phyloP scores from a whole-genome alignment of 2,888 invertebrate species.

The Hemithea aestivaria region DNA sequence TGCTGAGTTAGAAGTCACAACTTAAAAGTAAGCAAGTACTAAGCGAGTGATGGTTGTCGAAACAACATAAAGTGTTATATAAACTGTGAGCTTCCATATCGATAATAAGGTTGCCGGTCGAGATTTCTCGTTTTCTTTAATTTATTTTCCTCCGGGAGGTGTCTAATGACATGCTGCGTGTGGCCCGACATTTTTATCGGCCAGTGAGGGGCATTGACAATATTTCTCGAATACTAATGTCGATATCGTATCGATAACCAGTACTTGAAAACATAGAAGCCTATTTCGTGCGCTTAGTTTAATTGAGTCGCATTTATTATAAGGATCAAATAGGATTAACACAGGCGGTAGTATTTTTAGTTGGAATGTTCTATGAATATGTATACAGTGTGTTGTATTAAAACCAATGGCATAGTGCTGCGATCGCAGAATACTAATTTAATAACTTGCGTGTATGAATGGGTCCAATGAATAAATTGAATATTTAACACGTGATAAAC shows the following conservation, averaged over 20 bases:
- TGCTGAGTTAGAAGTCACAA: conserved; percentile 18
- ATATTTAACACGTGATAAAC: conserved; percentile 33
- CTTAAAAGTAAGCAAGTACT: not conserved
- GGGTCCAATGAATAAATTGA: conserved; percentile 32
- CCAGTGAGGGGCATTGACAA: conserved; percentile 69
- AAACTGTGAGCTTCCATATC: conserved; percentile 36
- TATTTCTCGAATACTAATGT: conserved; percentile 73
- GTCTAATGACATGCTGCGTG: conserved; percentile 77
- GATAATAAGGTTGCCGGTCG: conserved; percentile 59
- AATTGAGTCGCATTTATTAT: conserved; percentile 45
- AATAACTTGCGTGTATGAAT: conserved; percentile 25
- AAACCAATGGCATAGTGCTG: conserved; percentile 8
- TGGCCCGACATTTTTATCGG: conserved; percentile 76
- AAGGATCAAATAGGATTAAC: conserved; percentile 30
- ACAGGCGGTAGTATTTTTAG: conserved; percentile 23
- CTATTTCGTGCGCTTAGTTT: conserved; percentile 28
- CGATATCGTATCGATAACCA: conserved; percentile 50
- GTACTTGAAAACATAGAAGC: conserved; percentile 10
- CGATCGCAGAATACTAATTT: conserved; percentile 26
- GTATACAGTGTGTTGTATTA: conserved; percentile 23
- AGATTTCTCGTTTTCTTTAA: conserved; percentile 76
- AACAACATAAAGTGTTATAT: conserved; percentile 17
- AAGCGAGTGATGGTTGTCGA: conserved; percentile 28
- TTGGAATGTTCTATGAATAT: conserved; percentile 31
- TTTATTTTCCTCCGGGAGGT: conserved; percentile 75